Percentiles rank a stretch among this genome's conserved stretches.
Conservation (phyloP, 2,888 invertebrate genomes). For the Limnephilus rhombicus region DNA sequence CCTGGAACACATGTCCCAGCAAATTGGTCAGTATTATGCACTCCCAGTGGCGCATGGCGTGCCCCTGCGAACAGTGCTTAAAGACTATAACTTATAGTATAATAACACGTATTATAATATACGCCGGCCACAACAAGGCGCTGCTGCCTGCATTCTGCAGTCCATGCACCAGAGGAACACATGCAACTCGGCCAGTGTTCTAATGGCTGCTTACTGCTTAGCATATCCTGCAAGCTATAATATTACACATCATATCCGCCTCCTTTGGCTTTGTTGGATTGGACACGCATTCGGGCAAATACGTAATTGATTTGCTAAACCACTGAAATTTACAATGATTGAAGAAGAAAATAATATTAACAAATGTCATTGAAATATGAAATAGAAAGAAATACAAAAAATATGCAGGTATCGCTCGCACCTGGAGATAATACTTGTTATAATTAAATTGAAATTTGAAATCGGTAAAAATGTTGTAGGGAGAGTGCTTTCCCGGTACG, state of each 20-base stretch:
- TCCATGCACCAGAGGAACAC: conserved; percentile 1
- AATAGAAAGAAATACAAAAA: too few relatives aligned
- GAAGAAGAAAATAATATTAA: too few relatives aligned
- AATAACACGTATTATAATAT: conserved; percentile 33
- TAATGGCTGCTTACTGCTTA: conserved; percentile 39
- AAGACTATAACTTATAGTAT: conserved; percentile 22
- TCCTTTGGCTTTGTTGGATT: conserved; percentile 9
- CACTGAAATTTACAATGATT: not conserved
- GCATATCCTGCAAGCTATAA: conserved; percentile 22
- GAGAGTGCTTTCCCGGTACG: too few relatives aligned
- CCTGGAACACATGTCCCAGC: not conserved
- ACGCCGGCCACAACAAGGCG: not conserved
- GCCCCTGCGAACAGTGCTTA: conserved; percentile 14
- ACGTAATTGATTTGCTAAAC: not conserved
- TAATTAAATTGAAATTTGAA: too few relatives aligned
- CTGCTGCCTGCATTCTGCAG: not conserved
- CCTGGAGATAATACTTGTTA: too few relatives aligned
- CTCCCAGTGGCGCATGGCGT: not conserved
- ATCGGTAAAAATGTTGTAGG: too few relatives aligned
- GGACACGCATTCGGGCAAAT: conserved; percentile 9
- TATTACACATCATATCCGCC: not conserved
- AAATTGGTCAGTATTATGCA: conserved; percentile 39
- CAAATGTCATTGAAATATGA: too few relatives aligned
- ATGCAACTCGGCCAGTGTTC: conserved; percentile 14
- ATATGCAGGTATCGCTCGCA: too few relatives aligned